phyloP scores from a whole-genome alignment of 2,888 invertebrate genomes.

The Chaetoderma sp. region DNA sequence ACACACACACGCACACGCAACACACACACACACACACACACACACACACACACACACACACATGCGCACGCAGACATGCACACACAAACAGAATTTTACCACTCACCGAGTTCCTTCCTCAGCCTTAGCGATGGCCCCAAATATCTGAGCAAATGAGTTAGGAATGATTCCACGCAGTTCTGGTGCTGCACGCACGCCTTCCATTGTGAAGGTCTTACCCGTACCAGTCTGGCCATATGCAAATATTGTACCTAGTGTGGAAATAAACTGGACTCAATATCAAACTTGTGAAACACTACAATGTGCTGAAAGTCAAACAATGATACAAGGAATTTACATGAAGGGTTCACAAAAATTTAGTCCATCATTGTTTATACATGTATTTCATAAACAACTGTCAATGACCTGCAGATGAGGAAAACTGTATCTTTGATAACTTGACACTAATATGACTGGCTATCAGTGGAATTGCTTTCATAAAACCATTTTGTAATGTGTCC shows the following conservation, averaged over 20 bases:
- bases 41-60: too few relatives aligned
- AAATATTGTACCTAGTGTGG: constrained; percentile 73
- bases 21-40: too few relatives aligned
- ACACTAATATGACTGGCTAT: too few relatives aligned
- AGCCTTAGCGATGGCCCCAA: constrained; percentile 95
- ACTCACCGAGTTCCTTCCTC: constrained; percentile 88
- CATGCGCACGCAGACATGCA: too few relatives aligned
- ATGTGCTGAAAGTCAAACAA: background rate
- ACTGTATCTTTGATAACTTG: too few relatives aligned
- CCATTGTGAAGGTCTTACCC: constrained; percentile 99
- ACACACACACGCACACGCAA: too few relatives aligned
- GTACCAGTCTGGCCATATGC: constrained; percentile 84
- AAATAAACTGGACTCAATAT: constrained; percentile 4
- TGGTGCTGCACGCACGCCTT: constrained; percentile 87
- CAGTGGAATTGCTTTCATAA: too few relatives aligned
- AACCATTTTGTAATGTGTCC: too few relatives aligned
- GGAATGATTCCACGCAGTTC: constrained; percentile 97
- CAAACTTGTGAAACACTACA: background rate
- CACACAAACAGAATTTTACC: too few relatives aligned
- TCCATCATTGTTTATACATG: too few relatives aligned
- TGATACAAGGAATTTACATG: background rate
- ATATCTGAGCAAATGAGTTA: constrained; percentile 98
- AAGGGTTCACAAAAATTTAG: constrained; percentile 11
- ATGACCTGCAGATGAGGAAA: too few relatives aligned
- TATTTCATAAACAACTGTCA: too few relatives aligned